Base-by-base conservation (phyloP, 2,797 vertebrate genomes). In the Trichosurus vulpecula region DNA sequence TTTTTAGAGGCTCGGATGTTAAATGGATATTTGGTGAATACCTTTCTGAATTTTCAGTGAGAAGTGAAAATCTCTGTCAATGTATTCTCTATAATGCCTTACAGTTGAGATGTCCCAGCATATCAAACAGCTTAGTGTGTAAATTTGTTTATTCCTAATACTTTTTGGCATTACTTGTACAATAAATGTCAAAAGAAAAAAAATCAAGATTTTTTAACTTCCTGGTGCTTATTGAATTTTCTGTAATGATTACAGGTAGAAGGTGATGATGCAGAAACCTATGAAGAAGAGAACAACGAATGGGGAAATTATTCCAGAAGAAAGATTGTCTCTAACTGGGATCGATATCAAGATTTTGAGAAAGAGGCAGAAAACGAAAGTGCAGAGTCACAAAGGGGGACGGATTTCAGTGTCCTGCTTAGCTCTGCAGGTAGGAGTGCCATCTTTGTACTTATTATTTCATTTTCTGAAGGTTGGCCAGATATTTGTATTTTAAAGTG, bases 311-410 rank as follows among this genome's bases (percentile, higher is more conserved):
- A 99, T 98, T 99, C 99, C 96, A 99, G 98, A 98, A 99, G 99
- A 98, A 99, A 99, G 96, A 98, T 99, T 61, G 97, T 99, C 97
- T 99, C 99, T 55, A 99, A 99, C 98, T 99, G 99, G 99, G 99
- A 99, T 97, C 99, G 99, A 91, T 99, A 99, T 61, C 95, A 99
- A 94, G 99, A 98, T 92, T 97, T 94, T 91, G 98, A 98, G 93
- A 98, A 98, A 97, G 98, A 98, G 56, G 95, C 90, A 47, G 96
- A 97, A 92, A 97, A 97, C 2, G 99, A 99, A n/a, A 94, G 92
- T 93, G 98, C 92, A 57, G 99, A 99, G 58, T 97, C 98, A 8
- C 99, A 99, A 98, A 99, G 99, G 98, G 99, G 99, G 97, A 98
- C 99, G 0, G 99, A 99, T 96, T 99, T 99, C 98, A 99, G 99